These are phyloP conservation scores for Phoeniculus purpureus DNA, from an alignment of 2,797 vertebrate genomes.

Conservation along the genomic window DNA sequence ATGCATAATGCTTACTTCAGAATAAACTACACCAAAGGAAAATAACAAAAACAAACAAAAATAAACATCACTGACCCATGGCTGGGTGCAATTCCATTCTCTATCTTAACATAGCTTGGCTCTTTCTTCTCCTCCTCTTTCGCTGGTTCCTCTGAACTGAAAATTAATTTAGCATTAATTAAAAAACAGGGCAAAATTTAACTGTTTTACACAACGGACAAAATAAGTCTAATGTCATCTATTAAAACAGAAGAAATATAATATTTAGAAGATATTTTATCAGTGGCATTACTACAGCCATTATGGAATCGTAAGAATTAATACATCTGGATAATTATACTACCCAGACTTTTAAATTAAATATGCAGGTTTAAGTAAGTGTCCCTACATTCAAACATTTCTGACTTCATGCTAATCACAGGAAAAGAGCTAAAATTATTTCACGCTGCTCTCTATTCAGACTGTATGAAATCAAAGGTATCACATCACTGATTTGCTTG, in stretches of 20 bases:
- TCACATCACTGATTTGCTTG: neutral
- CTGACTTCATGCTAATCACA: neutral
- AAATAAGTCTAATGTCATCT: neutral
- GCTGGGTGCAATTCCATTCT: conserved; percentile 86
- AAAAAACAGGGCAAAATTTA: neutral
- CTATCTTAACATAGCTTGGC: conserved; percentile 82
- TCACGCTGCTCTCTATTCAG: neutral
- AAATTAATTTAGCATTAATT: conserved; percentile 30
- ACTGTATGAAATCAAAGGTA: neutral
- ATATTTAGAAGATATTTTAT: neutral
- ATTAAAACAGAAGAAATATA: neutral
- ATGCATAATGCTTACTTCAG: neutral
- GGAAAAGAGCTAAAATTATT: neutral
- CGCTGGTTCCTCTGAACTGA: conserved; percentile 74
- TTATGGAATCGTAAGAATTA: neutral
- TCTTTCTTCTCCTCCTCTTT: conserved; percentile 81
- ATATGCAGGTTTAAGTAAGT: neutral
- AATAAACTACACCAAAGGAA: neutral
- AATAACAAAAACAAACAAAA: neutral
- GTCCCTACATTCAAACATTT: neutral
- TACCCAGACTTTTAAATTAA: neutral
- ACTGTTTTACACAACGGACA: neutral
- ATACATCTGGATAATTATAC: neutral
- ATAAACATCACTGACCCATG: conserved; percentile 83
- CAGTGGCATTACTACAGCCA: neutral